These are phyloP conservation scores for Ptychochromis oligacanthus DNA, from an alignment of 2,113 vertebrate species.

Conservation along the genomic window DNA sequence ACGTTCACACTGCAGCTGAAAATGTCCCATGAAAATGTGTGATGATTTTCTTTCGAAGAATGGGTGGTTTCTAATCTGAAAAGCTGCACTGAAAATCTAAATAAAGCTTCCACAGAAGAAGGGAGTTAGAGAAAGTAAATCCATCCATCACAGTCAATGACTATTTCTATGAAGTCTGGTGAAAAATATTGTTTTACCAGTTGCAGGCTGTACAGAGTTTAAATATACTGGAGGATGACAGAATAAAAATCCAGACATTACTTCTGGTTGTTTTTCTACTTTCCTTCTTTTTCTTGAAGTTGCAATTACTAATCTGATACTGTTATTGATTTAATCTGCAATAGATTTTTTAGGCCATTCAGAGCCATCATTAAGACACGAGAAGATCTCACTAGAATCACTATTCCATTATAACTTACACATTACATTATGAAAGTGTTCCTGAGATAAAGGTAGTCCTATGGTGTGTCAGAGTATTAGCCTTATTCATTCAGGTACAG, in stretches of 20 bases:
- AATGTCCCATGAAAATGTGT: not conserved
- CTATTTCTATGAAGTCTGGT: not conserved
- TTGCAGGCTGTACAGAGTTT: not conserved
- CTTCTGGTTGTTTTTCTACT: not conserved
- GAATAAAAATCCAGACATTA: not conserved
- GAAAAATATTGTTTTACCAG: not conserved
- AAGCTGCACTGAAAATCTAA: conserved; percentile 8
- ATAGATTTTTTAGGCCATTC: not conserved
- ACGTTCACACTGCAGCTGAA: not conserved
- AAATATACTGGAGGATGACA: not conserved
- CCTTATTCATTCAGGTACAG: not conserved
- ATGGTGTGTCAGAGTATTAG: not conserved
- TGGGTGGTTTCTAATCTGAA: not conserved
- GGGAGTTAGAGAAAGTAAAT: not conserved
- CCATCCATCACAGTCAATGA: not conserved
- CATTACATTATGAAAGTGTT: not conserved
- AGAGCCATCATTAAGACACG: not conserved
- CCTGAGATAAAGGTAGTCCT: not conserved
- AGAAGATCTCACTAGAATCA: not conserved
- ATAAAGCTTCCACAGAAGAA: not conserved
- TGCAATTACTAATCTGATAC: not conserved
- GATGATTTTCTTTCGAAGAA: not conserved
- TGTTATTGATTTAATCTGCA: not conserved
- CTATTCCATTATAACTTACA: not conserved
- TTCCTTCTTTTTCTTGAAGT: not conserved